Evolutionary conservation across 1,140 invertebrate genomes (phyloP), one percentile per base, ranked within the genome.

Genomic region (Aphelenchoides besseyi): DNA sequence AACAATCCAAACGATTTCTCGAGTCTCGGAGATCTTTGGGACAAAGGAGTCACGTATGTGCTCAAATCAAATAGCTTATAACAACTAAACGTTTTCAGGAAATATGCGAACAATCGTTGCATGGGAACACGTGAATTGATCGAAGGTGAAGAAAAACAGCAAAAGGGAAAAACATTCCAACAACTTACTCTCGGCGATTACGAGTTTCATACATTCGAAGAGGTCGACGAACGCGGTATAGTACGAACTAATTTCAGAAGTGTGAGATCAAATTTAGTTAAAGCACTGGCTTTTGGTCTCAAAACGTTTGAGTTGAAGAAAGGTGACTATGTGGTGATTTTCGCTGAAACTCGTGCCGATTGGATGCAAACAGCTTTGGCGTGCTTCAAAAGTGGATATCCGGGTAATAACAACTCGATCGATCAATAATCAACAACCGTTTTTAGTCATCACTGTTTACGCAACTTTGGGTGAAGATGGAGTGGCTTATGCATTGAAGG

Each of bases 391-490:
- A 92, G 92, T 85, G 93, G 92, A 84, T 90, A 93, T 84, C 90
- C 92, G 75, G 88, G 91, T 91, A 77, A 83, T 41, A 8, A 8
- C 5, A 41, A 41, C n/a, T 8, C 37, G n/a, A 8, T 8, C n/a
- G 5, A 41, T 41, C n/a, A 41, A 41, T 8, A 5, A 41, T 8
- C 5, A 8, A 41, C 5, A 8, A n/a, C 9, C 18, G n/a, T 8
- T 89, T 85, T 83, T 87, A 88, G 91, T 98, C 73, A 94, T 96
- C 0, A 98, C 95, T 0, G 90, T 98, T 70, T 98, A 98, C 85
- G 92, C 95, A 0, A 98, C 95, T 0, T 88, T 98, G 0, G 95
- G 95, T 18, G 93, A 97, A 78, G 95, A 98, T 3, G 95, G 94
- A 2, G 91, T 98, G 53, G 89, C 92, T 0, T 94, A 97, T 85